Conservation (phyloP, 2,888 invertebrate species). For the Boloria selene region DNA sequence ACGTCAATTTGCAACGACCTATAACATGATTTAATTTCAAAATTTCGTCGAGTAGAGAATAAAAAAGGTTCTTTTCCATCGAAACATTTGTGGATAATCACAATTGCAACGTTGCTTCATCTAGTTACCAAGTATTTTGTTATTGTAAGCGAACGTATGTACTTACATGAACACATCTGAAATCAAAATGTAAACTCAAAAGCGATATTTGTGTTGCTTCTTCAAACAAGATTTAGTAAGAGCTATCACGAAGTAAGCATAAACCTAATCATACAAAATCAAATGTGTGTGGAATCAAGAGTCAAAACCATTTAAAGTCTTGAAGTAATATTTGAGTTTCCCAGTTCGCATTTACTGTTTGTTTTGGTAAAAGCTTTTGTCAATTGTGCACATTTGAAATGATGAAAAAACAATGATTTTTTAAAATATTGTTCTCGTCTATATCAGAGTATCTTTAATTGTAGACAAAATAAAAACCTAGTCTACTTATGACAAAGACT, state of each 20-base stretch:
- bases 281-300: conserved; percentile 49
- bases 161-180: neutral
- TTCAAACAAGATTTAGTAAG: conserved; percentile 49
- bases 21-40: no score
- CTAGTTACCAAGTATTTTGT: neutral
- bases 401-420: neutral
- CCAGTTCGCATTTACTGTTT: conserved; percentile 26
- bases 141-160: neutral
- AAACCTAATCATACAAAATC: conserved; percentile 67
- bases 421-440: no score
- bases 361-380: conserved; percentile 31
- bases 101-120: neutral
- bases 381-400: conserved; percentile 22
- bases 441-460: no score
- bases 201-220: conserved; percentile 27
- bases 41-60: no score
- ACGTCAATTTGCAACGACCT: no score
- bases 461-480: neutral
- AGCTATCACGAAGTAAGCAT: conserved; percentile 55
- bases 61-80: no score
- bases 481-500: neutral
- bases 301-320: conserved; percentile 38
- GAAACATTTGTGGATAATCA: no score
- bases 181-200: conserved; percentile 12
- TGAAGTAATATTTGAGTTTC: conserved; percentile 28